phyloP scores from a whole-genome alignment of 2,888 invertebrate genomes.

The Mythimna loreyi region DNA sequence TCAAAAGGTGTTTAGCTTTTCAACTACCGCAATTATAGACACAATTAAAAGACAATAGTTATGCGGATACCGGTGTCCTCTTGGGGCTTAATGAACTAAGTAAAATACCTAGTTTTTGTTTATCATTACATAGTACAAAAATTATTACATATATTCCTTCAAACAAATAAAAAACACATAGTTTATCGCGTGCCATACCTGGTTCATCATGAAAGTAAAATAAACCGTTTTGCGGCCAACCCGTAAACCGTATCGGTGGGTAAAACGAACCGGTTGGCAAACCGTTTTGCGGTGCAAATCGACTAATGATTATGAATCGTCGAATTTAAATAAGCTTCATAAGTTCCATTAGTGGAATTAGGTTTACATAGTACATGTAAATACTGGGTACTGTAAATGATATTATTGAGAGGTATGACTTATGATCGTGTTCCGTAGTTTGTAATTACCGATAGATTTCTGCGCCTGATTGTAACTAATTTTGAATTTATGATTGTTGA shows the following conservation, averaged over 20 bases:
- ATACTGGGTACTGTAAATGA: constrained; percentile 8
- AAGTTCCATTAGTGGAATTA: constrained; percentile 50
- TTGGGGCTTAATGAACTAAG: too few relatives aligned
- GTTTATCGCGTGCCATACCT: not conserved
- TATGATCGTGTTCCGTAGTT: constrained; percentile 13
- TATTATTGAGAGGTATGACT: constrained; percentile 18
- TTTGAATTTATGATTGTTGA: constrained; percentile 2
- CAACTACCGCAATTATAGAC: too few relatives aligned
- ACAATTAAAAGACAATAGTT: too few relatives aligned
- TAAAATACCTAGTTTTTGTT: too few relatives aligned
- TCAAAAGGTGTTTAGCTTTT: not conserved
- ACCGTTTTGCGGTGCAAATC: constrained; percentile 44
- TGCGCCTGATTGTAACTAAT: not conserved
- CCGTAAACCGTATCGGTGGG: not conserved
- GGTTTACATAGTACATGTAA: constrained; percentile 31
- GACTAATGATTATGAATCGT: constrained; percentile 52
- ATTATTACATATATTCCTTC: not conserved
- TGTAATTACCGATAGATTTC: constrained; percentile 5
- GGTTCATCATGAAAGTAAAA: constrained; percentile 29
- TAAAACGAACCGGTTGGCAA: constrained; percentile 11
- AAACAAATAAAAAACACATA: constrained; percentile 5
- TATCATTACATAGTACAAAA: too few relatives aligned
- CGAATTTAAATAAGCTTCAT: constrained; percentile 49
- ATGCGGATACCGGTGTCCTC: too few relatives aligned
- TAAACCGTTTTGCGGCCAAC: constrained; percentile 6